Base-by-base conservation (phyloP, 2,113 vertebrate genomes). In the Corydoras sp. region DNA sequence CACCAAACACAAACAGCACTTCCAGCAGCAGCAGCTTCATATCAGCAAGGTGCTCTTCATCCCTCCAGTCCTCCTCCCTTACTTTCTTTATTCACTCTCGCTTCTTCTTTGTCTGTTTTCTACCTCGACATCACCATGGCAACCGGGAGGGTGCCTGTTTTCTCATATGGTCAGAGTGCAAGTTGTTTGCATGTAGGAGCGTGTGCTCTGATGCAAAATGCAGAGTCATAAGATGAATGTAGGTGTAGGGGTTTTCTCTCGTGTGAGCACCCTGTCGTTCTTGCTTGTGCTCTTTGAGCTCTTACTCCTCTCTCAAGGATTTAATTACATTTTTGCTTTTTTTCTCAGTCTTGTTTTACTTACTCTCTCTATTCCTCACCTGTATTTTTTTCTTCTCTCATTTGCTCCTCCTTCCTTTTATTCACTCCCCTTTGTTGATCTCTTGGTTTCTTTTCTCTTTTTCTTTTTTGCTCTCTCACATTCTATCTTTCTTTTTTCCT, bases 1-100 rank as follows among this genome's bases (percentile, higher is more conserved):
- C 88, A 96, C 97, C 86, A 99, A 99, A 88, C 96, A 98, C 89
- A 98, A 98, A 82, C 95, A 97, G 83, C 95, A 98, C 75, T 98
- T 98, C 85, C 96, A 97, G 77, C 95, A 97, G 77, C 95, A 97
- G 79, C 93, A 93, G 81, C 91, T 98, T 80, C 94, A 98, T 87
- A 89, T 96, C 83, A 92, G 86, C 91, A 97, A 98, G 95, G 95
- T 97, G 86, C 61, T 24, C 49, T 9, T 58, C n/a, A 11, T 18
- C 50, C 18, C 50, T 62, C 72, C 18, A 35, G n/a, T 35, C 24
- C 32, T 50, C 69, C 71, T 78, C 75, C 68, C 13, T 65, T 69
- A 63, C 56, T 35, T 51, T 24, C 11, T 11, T 11, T 18, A 73
- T 68, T 79, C 58, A 53, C 5, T 12, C 4, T 80, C 81, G 76